phyloP scores from a whole-genome alignment of 2,113 vertebrate genomes.

The Agapornis roseicollis region DNA sequence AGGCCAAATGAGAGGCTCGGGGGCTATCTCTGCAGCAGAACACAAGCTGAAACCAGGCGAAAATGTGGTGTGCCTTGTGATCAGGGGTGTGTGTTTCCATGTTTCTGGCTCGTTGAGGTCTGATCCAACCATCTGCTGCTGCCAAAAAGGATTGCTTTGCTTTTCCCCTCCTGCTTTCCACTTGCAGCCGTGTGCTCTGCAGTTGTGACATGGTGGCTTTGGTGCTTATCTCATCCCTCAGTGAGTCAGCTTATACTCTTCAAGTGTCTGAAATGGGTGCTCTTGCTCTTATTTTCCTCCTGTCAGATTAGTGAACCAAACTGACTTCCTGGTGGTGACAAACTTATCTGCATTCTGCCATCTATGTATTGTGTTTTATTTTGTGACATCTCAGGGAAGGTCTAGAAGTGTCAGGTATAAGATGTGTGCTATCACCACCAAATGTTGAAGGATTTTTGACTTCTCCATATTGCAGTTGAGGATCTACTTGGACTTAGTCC shows the following conservation, averaged over 20 bases:
- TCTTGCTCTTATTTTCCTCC: background rate
- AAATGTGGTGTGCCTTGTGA: rapidly evolving
- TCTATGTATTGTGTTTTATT: background rate
- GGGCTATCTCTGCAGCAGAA: background rate
- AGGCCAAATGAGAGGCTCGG: background rate
- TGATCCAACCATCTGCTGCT: background rate
- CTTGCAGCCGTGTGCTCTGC: background rate
- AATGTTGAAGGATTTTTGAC: background rate
- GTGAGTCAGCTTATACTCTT: background rate
- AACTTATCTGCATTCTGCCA: background rate
- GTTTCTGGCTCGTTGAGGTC: background rate
- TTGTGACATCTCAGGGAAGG: background rate
- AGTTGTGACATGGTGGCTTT: background rate
- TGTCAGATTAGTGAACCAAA: background rate
- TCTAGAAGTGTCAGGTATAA: background rate
- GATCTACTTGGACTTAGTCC: background rate
- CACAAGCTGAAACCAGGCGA: background rate
- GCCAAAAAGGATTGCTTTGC: background rate
- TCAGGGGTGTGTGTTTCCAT: rapidly evolving
- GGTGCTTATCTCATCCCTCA: background rate
- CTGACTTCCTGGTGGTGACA: background rate
- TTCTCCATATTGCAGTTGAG: background rate
- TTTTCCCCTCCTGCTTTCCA: background rate
- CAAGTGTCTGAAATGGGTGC: background rate
- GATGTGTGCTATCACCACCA: background rate